Conservation (phyloP, 2,888 invertebrate species). For the Drosophila yooni region DNA sequence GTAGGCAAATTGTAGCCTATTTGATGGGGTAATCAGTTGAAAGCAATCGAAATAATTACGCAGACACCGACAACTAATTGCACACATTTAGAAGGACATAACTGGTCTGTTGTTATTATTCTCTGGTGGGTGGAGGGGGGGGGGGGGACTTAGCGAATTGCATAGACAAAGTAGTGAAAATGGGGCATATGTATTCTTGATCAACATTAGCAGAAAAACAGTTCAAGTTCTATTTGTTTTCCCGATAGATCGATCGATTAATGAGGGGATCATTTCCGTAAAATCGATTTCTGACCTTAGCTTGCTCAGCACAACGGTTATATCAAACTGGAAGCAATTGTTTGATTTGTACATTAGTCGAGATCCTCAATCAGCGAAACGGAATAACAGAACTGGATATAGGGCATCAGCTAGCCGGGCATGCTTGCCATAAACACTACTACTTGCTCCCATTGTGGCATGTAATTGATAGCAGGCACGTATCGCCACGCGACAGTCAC, state of each 20-base stretch:
- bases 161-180: not conserved
- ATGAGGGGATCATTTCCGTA: not conserved
- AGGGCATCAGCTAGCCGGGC: slow-evolving; percentile 17
- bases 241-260: not conserved
- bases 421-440: not conserved
- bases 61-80: slow-evolving; percentile 48
- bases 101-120: slow-evolving; percentile 6
- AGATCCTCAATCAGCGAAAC: not conserved
- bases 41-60: slow-evolving; percentile 51
- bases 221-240: not conserved
- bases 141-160: slow-evolving; percentile 8
- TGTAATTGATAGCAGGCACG: slow-evolving; percentile 53
- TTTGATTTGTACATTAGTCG: not conserved
- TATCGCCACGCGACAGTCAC: slow-evolving; percentile 33
- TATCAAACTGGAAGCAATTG: not conserved
- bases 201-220: not conserved
- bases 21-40: slow-evolving; percentile 47
- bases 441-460: slow-evolving; percentile 36
- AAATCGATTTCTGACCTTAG: not conserved
- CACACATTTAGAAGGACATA: slow-evolving; percentile 52
- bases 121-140: slow-evolving; percentile 9
- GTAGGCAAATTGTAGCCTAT: slow-evolving; percentile 19
- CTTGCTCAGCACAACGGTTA: not conserved
- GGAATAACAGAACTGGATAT: not conserved
- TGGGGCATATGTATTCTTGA: not conserved